Conservation (phyloP, 2,113 vertebrate species). For the Illadopsis cleaveri region DNA sequence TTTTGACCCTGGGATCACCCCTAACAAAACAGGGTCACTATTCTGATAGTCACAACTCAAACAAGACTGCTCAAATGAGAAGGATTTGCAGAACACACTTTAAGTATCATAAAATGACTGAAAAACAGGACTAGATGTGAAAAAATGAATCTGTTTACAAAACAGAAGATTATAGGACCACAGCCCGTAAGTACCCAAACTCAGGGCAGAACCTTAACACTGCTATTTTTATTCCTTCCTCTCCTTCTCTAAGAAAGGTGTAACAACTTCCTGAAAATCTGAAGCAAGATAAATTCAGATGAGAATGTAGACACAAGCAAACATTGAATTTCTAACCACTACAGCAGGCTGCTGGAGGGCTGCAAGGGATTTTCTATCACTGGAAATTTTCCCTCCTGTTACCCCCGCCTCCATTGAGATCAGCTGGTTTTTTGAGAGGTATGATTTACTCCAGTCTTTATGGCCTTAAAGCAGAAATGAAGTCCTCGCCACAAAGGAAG, state of each 20-base stretch:
- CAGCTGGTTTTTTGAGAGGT: neutral
- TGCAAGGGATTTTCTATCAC: neutral
- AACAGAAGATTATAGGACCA: neutral
- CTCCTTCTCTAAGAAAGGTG: neutral
- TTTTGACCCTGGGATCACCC: neutral
- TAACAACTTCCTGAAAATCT: neutral
- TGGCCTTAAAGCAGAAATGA: neutral
- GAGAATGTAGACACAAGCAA: neutral
- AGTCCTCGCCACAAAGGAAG: neutral
- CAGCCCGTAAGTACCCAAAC: neutral
- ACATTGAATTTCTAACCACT: neutral
- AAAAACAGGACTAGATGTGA: neutral
- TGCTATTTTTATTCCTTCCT: neutral
- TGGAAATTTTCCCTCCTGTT: neutral
- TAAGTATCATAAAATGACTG: neutral
- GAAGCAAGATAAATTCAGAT: neutral
- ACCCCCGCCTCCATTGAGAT: neutral
- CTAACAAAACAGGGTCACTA: neutral
- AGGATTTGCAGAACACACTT: neutral
- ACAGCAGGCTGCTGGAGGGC: neutral
- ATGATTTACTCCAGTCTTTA: conserved; percentile 16
- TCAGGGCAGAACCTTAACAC: neutral
- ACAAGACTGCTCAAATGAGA: neutral
- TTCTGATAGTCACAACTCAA: neutral
- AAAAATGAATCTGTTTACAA: neutral